These are phyloP conservation scores for Nephrotoma guestfalica DNA, from an alignment of 2,888 invertebrate species.

Conservation along the genomic window DNA sequence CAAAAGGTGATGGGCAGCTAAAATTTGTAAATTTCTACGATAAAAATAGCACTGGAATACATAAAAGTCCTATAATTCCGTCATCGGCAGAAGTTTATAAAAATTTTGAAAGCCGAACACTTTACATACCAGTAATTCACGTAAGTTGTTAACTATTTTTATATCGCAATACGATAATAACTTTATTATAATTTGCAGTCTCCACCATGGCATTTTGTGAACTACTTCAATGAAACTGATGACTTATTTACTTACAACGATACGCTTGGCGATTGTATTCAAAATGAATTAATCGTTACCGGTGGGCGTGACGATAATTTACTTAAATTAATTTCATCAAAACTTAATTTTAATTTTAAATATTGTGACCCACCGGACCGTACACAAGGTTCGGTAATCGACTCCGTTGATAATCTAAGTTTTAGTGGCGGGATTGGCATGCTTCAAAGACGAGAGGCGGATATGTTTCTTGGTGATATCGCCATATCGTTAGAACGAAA, in stretches of 20 bases:
- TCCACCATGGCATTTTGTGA: slow-evolving; percentile 66
- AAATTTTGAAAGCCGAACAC: slow-evolving; percentile 47
- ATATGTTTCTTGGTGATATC: slow-evolving; percentile 60
- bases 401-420: slow-evolving; percentile 45
- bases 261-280: slow-evolving; percentile 6
- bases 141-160: slow-evolving; percentile 33
- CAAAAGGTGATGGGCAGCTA: slow-evolving; percentile 41
- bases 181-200: slow-evolving; percentile 29
- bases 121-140: slow-evolving; percentile 57
- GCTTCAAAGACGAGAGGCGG: slow-evolving; percentile 54
- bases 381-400: slow-evolving; percentile 47
- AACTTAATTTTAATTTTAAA: slow-evolving; percentile 53
- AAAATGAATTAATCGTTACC: slow-evolving; percentile 35
- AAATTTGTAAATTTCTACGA: slow-evolving; percentile 62
- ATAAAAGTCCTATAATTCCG: slow-evolving; percentile 51
- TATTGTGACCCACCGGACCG: slow-evolving; percentile 61
- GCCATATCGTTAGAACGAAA: slow-evolving; percentile 57
- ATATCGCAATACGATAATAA: not conserved
- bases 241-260: slow-evolving; percentile 10
- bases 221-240: slow-evolving; percentile 37
- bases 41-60: slow-evolving; percentile 39
- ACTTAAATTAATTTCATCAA: slow-evolving; percentile 43
- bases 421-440: slow-evolving; percentile 59
- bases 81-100: slow-evolving; percentile 43
- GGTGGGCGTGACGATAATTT: slow-evolving; percentile 61